Evolutionary conservation across 2,113 vertebrate species (phyloP).

Genomic region (Sinosuthora webbiana): DNA sequence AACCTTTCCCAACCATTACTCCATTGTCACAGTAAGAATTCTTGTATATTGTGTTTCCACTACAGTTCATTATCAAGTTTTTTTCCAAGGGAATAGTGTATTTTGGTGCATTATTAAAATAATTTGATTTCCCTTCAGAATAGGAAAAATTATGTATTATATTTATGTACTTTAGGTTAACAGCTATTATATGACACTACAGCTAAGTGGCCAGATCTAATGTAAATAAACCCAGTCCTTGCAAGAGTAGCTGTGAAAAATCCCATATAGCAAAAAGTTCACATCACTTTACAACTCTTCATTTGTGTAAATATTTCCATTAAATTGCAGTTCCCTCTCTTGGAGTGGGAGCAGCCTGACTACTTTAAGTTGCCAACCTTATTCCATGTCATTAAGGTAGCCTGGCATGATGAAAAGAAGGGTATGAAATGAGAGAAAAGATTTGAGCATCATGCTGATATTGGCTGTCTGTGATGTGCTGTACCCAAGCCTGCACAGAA

Average conservation of each 20-base stretch:
- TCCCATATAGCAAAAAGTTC: background rate
- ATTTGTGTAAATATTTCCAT: background rate
- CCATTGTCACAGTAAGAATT: slow-evolving; percentile 89
- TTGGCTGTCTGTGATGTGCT: background rate
- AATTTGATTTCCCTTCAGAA: background rate
- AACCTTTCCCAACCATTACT: slow-evolving; percentile 98
- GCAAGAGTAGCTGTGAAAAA: background rate
- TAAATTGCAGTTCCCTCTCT: background rate
- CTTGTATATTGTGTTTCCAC: background rate
- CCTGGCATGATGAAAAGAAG: background rate
- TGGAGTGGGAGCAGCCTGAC: background rate
- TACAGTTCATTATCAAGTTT: background rate
- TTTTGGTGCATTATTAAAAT: background rate
- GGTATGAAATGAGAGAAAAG: background rate
- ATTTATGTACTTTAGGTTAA: background rate
- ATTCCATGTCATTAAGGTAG: background rate
- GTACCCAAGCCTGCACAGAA: background rate
- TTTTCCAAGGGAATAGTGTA: background rate
- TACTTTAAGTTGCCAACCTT: background rate
- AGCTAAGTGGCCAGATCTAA: background rate
- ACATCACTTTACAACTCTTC: background rate
- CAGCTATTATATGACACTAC: background rate
- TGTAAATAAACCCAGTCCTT: background rate
- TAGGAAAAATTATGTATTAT: background rate
- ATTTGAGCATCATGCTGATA: background rate